Evolutionary conservation across 2,797 vertebrate genomes (phyloP).

Genomic region (Acanthurus leucopareius): DNA sequence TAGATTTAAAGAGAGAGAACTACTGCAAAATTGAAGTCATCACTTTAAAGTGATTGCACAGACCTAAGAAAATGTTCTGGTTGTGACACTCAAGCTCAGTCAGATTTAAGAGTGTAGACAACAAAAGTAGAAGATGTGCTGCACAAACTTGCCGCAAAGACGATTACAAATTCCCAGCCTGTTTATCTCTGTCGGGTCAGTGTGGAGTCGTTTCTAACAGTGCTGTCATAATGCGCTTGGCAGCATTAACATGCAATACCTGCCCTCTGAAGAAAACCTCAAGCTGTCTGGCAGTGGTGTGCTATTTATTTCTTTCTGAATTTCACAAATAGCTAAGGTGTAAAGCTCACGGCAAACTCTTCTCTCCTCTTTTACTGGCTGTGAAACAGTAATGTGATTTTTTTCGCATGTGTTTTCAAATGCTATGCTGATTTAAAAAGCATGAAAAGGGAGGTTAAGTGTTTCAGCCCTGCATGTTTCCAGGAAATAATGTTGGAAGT

Average conservation of each 20-base stretch:
- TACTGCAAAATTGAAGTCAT: too few species aligned
- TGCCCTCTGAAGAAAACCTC: too few species aligned
- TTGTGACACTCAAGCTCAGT: constrained; percentile 71
- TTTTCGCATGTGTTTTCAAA: background rate
- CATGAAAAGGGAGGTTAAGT: background rate
- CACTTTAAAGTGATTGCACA: too few species aligned
- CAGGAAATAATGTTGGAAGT: too few species aligned
- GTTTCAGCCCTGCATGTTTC: background rate
- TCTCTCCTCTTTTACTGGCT: background rate
- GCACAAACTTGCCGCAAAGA: background rate
- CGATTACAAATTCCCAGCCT: too few species aligned
- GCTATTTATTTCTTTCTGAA: too few species aligned
- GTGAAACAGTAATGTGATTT: background rate
- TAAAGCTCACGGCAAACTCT: background rate
- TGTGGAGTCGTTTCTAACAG: too few species aligned
- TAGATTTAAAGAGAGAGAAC: too few species aligned
- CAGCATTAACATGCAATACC: too few species aligned
- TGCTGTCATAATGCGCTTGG: too few species aligned
- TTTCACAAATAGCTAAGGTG: background rate
- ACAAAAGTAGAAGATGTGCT: background rate
- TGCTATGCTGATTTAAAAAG: constrained; percentile 6
- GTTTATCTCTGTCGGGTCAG: too few species aligned
- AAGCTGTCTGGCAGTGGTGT: too few species aligned
- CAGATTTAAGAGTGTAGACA: constrained; percentile 9
- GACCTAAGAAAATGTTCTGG: background rate